A percentile compares a stretch with the other conserved stretches of the same genome.
Evolutionary conservation across 2,797 vertebrate genomes (phyloP).

Genomic region (Nothura maculosa): DNA sequence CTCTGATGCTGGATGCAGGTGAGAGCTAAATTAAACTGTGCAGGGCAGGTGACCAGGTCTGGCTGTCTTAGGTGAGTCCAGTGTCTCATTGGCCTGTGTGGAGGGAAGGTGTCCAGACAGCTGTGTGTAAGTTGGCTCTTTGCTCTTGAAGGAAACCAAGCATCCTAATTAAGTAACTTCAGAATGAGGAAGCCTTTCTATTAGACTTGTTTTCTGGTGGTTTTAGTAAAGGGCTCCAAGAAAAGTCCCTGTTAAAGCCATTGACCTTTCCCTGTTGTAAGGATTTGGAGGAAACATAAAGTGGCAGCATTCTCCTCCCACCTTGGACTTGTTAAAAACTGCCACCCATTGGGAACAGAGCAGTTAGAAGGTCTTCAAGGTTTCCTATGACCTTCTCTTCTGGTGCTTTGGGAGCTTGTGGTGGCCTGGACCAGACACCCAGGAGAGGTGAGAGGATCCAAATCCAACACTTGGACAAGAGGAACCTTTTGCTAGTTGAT

Average conservation of each 20-base stretch:
- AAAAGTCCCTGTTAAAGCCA: not conserved
- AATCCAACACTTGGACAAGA: not conserved
- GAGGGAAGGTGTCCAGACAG: not conserved
- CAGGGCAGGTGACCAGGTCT: not conserved
- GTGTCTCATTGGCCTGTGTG: not conserved
- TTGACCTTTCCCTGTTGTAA: not conserved
- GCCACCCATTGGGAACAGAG: accelerated
- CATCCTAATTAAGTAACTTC: not conserved
- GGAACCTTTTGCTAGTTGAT: not conserved
- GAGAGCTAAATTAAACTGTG: not conserved
- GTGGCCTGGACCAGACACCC: not conserved
- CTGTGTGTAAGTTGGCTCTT: not conserved
- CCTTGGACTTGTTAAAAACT: not conserved
- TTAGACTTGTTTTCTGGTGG: not conserved
- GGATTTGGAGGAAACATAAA: not conserved
- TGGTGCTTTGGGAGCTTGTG: not conserved
- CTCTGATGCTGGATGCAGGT: not conserved
- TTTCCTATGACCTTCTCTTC: not conserved
- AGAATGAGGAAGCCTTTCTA: not conserved
- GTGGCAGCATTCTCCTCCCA: not conserved
- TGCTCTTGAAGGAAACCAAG: too few species aligned
- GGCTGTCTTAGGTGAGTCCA: not conserved
- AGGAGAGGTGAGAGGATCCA: not conserved
- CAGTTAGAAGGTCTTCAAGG: not conserved
- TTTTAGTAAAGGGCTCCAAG: not conserved